Conservation (phyloP, 2,113 vertebrate genomes). For the Pantherophis guttatus region DNA sequence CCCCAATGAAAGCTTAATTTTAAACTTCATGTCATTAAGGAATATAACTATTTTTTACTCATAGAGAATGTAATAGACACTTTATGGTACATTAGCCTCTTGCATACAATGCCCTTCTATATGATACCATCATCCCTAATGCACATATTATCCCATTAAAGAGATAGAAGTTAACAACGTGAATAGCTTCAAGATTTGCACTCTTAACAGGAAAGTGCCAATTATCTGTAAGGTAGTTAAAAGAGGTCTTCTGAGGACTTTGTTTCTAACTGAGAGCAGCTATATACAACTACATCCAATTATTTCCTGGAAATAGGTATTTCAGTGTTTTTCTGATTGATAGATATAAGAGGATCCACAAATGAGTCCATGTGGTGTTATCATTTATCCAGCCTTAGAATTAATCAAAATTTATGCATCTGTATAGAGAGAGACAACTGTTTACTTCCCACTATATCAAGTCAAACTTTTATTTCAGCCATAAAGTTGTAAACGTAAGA, state of each 20-base stretch:
- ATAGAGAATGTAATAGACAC: constrained; percentile 32
- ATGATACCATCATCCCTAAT: constrained; percentile 11
- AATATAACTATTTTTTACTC: constrained; percentile 44
- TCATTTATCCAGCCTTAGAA: background rate
- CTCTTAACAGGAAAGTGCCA: constrained; percentile 13
- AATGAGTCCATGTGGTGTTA: background rate
- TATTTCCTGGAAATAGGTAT: background rate
- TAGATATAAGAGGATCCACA: constrained; percentile 13
- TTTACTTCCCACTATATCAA: background rate
- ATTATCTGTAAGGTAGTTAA: constrained; percentile 11
- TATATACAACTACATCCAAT: background rate
- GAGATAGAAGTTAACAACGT: constrained; percentile 24
- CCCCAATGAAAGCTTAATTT: constrained; percentile 25
- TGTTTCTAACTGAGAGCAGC: background rate
- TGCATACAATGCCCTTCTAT: background rate
- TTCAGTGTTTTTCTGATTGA: background rate
- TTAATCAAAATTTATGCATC: background rate
- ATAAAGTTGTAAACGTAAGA: background rate
- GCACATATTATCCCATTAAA: background rate
- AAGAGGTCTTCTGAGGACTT: background rate
- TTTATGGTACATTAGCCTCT: constrained; percentile 12
- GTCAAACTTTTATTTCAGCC: background rate
- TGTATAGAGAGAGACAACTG: background rate
- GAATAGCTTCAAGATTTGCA: background rate
- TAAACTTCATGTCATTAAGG: constrained; percentile 42